Conservation (phyloP, 2,113 vertebrate genomes). For the Ctenodactylus gundi region DNA sequence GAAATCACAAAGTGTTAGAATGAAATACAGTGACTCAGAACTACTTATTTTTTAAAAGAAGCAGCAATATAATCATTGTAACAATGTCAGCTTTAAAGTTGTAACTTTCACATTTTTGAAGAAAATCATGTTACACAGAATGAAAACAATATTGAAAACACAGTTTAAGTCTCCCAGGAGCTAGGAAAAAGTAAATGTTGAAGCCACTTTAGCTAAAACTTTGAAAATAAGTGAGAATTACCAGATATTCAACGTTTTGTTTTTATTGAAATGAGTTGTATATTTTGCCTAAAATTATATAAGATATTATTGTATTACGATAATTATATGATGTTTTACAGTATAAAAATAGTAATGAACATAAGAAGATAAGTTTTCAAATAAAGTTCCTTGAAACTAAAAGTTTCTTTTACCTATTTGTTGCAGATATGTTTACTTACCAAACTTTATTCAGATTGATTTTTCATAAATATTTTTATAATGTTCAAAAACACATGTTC, state of each 20-base stretch:
- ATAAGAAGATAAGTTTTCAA: neutral
- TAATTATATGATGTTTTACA: no score
- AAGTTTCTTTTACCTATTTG: neutral
- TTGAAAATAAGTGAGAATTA: neutral
- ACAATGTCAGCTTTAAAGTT: neutral
- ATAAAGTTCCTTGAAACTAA: neutral
- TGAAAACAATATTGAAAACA: neutral
- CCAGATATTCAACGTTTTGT: neutral
- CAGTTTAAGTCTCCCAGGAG: neutral
- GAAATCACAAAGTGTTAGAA: neutral
- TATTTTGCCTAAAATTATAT: neutral
- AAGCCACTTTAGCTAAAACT: neutral
- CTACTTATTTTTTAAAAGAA: no score
- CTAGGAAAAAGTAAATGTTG: neutral
- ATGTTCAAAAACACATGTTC: neutral
- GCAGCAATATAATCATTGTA: no score
- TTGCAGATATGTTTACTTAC: neutral
- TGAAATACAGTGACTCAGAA: neutral
- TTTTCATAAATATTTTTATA: constrained; percentile 35
- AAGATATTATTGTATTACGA: no score
- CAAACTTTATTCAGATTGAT: neutral
- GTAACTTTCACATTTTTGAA: neutral
- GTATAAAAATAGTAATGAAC: no score
- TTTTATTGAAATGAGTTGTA: neutral
- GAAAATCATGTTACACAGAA: neutral